Conservation (phyloP, 2,797 vertebrate genomes). For the Squalus acanthias region DNA sequence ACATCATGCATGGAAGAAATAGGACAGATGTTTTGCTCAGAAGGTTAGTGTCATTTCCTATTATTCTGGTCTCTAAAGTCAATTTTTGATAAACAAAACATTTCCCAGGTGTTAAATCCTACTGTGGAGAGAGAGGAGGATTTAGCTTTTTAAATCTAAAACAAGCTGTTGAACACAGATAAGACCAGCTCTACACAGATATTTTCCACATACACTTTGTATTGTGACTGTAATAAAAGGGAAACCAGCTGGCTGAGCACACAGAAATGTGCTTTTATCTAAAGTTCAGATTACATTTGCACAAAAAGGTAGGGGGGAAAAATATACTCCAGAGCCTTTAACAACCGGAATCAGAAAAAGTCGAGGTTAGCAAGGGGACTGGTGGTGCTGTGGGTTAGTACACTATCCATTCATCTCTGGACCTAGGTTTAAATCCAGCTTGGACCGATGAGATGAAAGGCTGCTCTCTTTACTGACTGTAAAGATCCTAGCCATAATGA, state of each 20-base stretch:
- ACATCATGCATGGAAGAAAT: neutral
- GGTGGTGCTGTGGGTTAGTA: neutral
- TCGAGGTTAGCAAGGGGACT: neutral
- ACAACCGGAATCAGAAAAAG: neutral
- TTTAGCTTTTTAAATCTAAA: neutral
- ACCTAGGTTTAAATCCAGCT: neutral
- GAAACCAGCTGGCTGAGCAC: neutral
- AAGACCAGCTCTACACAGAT: slow-evolving; percentile 3
- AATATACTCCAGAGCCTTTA: neutral
- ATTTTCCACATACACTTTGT: slow-evolving; percentile 1
- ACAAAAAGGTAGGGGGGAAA: neutral
- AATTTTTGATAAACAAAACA: slow-evolving; percentile 8
- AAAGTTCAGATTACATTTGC: slow-evolving; percentile 15
- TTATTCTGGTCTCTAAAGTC: neutral
- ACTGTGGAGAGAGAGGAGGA: neutral
- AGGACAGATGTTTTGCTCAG: slow-evolving; percentile 2
- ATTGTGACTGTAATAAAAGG: slow-evolving; percentile 25
- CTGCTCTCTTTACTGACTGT: neutral
- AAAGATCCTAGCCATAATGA: slow-evolving; percentile 8
- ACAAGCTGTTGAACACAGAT: slow-evolving; percentile 16
- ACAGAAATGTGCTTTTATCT: slow-evolving; percentile 6
- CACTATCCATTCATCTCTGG: neutral
- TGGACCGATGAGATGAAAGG: neutral
- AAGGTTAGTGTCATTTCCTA: neutral
- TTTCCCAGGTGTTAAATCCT: slow-evolving; percentile 4